phyloP scores from a whole-genome alignment of 2,113 vertebrate species.

The Nestor notabilis region DNA sequence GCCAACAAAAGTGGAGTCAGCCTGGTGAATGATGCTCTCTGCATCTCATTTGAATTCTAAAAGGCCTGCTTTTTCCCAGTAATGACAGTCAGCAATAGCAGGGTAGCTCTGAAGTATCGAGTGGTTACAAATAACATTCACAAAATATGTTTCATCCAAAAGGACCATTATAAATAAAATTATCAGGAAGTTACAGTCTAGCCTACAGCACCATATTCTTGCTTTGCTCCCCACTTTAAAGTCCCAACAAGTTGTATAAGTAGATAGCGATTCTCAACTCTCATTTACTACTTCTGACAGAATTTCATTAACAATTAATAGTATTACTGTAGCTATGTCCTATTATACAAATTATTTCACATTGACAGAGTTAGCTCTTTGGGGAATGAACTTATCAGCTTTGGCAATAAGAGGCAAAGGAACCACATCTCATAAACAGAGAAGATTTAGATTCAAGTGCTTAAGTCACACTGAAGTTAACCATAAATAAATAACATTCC shows the following conservation, averaged over 20 bases:
- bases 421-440: background rate
- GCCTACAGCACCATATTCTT: rapidly evolving
- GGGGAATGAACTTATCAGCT: background rate
- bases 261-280: background rate
- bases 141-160: background rate
- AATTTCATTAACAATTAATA: background rate
- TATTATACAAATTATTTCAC: background rate
- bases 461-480: background rate
- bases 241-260: background rate
- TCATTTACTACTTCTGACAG: background rate
- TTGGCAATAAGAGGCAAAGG: background rate
- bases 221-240: background rate
- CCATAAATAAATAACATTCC: background rate
- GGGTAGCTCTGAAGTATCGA: slow-evolving; percentile 7
- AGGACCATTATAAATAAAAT: background rate
- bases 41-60: slow-evolving; percentile 23
- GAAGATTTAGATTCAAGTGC: background rate
- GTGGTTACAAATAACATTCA: background rate
- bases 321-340: background rate
- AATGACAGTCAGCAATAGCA: background rate
- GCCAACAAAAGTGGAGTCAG: background rate
- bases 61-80: background rate
- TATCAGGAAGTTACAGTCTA: background rate
- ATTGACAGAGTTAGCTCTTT: background rate
- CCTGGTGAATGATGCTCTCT: background rate